Evolutionary conservation across 2,888 invertebrate species (phyloP), one percentile per base, ranked within the genome.

Genomic region (Teinopalpus imperialis): DNA sequence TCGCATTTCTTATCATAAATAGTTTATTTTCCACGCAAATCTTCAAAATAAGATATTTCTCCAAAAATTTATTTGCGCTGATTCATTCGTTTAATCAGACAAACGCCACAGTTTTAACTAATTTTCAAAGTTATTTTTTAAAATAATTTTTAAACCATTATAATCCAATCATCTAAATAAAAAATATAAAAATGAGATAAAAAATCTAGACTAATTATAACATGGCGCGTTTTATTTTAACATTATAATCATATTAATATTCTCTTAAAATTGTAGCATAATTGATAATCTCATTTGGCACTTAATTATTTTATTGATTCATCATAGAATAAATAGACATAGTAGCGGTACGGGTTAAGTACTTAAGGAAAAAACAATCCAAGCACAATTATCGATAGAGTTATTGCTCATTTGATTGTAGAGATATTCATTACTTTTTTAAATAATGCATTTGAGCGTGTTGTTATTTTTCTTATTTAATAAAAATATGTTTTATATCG

Each of bases 201-300:
- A 46, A 47, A 46, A 41, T 41, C 36, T 41, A 36, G 41, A 47
- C 35, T 41, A 47, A 42, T 41, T 47, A 41, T 31, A 35, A 45
- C 35, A 30, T 31, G 35, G 31, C 30, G 35, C 35, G 36, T 31
- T 30, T 39, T 23, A 9, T 7, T 30, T 36, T 30, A 36, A 30
- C 46, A 42, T 47, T 47, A 47, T 36, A 41, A 21, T 36, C 41
- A 10, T 30, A 47, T 47, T 47, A 47, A 46, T 8, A 31, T 41
- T 2, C 12, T 24, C 35, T 31, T 36, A 30, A 47, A 24, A 24
- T 36, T 42, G 29, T 36, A 8, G 18, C 30, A 31, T 46, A 41
- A 41, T 47, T 8, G 41, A 29, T 24, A 18, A 21, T 14, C 30
- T 30, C 40, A 40, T 46, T 46, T 30, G 7, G 39, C 13, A 14